Percentiles rank a stretch among this genome's conserved stretches.
Evolutionary conservation across 2,797 vertebrate species (phyloP).

Genomic region (Pteropus rufus): DNA sequence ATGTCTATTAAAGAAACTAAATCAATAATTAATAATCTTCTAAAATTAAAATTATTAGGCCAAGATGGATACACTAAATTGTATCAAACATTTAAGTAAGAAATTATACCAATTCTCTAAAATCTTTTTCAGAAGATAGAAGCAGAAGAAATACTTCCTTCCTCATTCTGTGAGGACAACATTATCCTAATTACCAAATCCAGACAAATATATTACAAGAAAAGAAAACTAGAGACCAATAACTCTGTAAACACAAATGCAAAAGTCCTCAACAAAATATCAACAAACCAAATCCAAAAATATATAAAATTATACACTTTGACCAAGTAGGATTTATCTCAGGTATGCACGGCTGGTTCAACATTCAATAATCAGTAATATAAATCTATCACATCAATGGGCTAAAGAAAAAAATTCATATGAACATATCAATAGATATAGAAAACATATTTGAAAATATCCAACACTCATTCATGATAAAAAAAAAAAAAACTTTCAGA

Average conservation of each 20-base stretch:
- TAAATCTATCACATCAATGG: neutral
- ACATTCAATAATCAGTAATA: neutral
- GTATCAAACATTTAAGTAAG: neutral
- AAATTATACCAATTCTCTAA: neutral
- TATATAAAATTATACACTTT: neutral
- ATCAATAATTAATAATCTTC: neutral
- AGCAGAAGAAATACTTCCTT: neutral
- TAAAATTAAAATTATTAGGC: neutral
- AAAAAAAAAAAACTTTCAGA: neutral
- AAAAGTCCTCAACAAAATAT: neutral
- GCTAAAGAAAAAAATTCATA: neutral
- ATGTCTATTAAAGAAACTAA: neutral
- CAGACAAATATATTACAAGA: neutral
- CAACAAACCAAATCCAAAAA: neutral
- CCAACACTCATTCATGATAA: neutral
- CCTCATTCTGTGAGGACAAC: neutral
- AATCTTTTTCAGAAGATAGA: neutral
- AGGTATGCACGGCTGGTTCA: neutral
- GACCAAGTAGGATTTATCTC: neutral
- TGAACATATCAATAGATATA: neutral
- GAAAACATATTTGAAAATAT: neutral
- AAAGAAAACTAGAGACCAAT: neutral
- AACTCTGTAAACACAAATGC: neutral
- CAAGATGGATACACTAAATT: neutral
- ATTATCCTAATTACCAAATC: neutral